Evolutionary conservation across 2,888 invertebrate genomes (phyloP), one percentile per base, ranked within the genome.

Genomic region (Philonicus albiceps): DNA sequence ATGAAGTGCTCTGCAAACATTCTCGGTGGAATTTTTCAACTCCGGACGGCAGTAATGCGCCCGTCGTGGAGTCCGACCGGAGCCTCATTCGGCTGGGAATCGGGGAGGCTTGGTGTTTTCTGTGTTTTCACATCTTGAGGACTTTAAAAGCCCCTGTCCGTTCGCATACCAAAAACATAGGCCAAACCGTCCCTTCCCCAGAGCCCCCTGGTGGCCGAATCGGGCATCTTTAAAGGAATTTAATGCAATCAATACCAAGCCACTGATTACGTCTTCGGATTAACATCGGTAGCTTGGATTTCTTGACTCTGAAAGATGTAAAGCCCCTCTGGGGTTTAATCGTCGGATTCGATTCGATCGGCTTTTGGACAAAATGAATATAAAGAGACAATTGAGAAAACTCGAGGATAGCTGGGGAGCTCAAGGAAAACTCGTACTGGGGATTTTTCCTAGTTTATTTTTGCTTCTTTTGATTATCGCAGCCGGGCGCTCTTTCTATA

Each of bases 1-100:
- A 74, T 74, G 74, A 74, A 74, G 74, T 74, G 74, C 74, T 74
- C 37, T 31, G 19, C 74, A 74, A 74, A 74, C 74, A 74, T 74
- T 74, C 74, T 74, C 74, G 74, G 34, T 34, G 74, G 34, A 74
- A 74, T 37, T 34, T 74, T 74, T 74, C 34, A 74, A 27, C 19
- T 74, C 74, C 27, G 16, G 16, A 22, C 34, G 74, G 37, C 74
- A 74, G 31, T 34, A 74, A 74, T 74, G 74, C 34, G 74, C 34
- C n/a, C 40, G 4, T 43, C 40, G 16, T 43, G 40, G 40, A 43
- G 40, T 13, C 40, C 16, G 40, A 43, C 11, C 40, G 40, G 40
- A 43, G 40, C 40, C 40, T 11, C 40, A 43, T 43, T 43, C 40
- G 40, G 16, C 40, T 43, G 3, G 40, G 16, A 16, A 43, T 16